Percentiles rank a stretch among this genome's conserved stretches.
Evolutionary conservation across 1,140 invertebrate species (phyloP).

Genomic region (Euwallacea similis): DNA sequence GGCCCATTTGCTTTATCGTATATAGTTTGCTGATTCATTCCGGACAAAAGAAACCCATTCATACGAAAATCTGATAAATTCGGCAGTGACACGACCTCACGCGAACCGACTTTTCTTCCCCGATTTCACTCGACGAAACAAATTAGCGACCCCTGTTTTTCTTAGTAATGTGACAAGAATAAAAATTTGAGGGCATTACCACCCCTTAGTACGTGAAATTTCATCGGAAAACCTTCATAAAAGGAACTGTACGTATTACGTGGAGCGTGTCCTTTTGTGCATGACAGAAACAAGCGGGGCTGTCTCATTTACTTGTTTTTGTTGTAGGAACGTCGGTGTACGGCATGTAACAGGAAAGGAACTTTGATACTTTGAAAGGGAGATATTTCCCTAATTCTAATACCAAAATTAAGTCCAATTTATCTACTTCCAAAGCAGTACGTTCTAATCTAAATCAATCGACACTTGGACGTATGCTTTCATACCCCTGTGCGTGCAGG

Average conservation of each 20-base stretch:
- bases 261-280: constrained; percentile 9
- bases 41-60: background rate
- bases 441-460: too few species aligned
- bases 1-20: too few species aligned
- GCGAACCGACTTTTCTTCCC: constrained; percentile 1
- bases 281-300: constrained; percentile 7
- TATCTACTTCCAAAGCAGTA: too few species aligned
- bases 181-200: constrained; percentile 13
- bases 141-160: constrained; percentile 19
- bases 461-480: background rate
- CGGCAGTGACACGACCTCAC: background rate
- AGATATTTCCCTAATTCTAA: too few species aligned
- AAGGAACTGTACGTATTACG: background rate
- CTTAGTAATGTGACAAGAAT: constrained; percentile 24
- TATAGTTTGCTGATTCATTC: background rate
- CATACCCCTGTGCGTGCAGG: constrained; percentile 7
- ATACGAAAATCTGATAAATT: constrained; percentile 16
- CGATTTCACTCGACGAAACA: constrained; percentile 5
- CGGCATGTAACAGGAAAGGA: background rate
- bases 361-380: too few species aligned
- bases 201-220: constrained; percentile 6
- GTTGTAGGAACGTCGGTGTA: background rate
- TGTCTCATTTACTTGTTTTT: constrained; percentile 15
- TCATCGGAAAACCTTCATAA: constrained; percentile 18
- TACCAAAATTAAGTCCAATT: too few species aligned